Percentiles rank a stretch among this genome's conserved stretches.
These are phyloP conservation scores for Hipparchia semele DNA, from an alignment of 2,888 invertebrate species.

Conservation along the genomic window DNA sequence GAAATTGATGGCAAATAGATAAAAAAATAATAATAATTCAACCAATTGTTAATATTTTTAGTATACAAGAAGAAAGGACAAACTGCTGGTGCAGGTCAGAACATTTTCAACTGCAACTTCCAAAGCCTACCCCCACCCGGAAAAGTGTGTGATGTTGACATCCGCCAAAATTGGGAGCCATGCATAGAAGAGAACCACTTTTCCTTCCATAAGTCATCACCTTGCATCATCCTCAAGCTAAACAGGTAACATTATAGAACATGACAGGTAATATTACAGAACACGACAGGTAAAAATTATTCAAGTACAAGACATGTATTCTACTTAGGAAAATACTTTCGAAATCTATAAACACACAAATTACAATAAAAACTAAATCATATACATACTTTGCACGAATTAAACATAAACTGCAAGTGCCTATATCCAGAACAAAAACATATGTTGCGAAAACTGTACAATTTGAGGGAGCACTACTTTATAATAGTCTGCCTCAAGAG, in stretches of 20 bases:
- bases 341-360: too few species aligned
- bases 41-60: constrained; percentile 47
- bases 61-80: constrained; percentile 89
- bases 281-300: background rate
- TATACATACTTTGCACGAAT: too few species aligned
- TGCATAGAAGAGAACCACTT: constrained; percentile 94
- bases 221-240: constrained; percentile 97
- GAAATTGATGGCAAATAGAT: too few species aligned
- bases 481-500: too few species aligned
- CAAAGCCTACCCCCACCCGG: constrained; percentile 86
- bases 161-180: constrained; percentile 87
- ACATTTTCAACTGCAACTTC: constrained; percentile 88
- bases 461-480: too few species aligned
- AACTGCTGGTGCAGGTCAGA: constrained; percentile 88
- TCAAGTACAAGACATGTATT: too few species aligned
- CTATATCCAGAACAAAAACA: too few species aligned
- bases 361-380: too few species aligned
- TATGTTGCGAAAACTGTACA: too few species aligned
- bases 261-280: background rate
- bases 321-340: too few species aligned
- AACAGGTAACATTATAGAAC: constrained; percentile 83
- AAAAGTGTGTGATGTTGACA: constrained; percentile 94
- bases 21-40: too few species aligned
- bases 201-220: constrained; percentile 95
- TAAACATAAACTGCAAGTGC: too few species aligned